Conservation (phyloP, 2,888 invertebrate genomes). For the Hedya salicella region DNA sequence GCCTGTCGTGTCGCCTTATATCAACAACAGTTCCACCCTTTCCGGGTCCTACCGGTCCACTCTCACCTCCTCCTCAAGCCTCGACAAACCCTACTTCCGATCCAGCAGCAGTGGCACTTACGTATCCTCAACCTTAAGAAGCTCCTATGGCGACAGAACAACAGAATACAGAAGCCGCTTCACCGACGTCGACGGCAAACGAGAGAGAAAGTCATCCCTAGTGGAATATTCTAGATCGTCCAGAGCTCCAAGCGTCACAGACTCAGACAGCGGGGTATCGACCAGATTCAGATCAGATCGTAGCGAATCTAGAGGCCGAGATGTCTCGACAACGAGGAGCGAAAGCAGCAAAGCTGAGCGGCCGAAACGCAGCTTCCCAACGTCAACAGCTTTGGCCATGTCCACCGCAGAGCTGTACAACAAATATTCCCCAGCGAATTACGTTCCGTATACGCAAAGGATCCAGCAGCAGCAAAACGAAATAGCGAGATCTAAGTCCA, state of each 20-base stretch:
- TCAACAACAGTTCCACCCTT: slow-evolving; percentile 74
- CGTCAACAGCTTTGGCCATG: slow-evolving; percentile 83
- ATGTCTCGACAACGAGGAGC: slow-evolving; percentile 82
- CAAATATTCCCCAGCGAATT: slow-evolving; percentile 91
- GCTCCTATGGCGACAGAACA: slow-evolving; percentile 66
- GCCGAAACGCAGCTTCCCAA: slow-evolving; percentile 70
- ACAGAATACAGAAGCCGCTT: slow-evolving; percentile 74
- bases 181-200: slow-evolving; percentile 73
- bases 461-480: slow-evolving; percentile 69
- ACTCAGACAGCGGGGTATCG: slow-evolving; percentile 78
- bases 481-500: slow-evolving; percentile 83
- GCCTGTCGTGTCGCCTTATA: slow-evolving; percentile 86
- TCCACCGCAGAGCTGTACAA: slow-evolving; percentile 88
- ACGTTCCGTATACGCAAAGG: slow-evolving; percentile 86
- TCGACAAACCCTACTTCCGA: slow-evolving; percentile 84
- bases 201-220: slow-evolving; percentile 72
- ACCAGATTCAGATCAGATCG: slow-evolving; percentile 70
- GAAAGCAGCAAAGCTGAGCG: slow-evolving; percentile 81
- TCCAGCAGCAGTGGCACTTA: slow-evolving; percentile 74
- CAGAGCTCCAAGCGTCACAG: slow-evolving; percentile 76
- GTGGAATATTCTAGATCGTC: slow-evolving; percentile 71
- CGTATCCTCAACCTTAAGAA: slow-evolving; percentile 67
- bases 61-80: slow-evolving; percentile 73
- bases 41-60: slow-evolving; percentile 81
- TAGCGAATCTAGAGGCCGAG: slow-evolving; percentile 82